These are phyloP conservation scores for Drosophila arizonae DNA, from an alignment of 1,140 invertebrate genomes.

Conservation along the genomic window DNA sequence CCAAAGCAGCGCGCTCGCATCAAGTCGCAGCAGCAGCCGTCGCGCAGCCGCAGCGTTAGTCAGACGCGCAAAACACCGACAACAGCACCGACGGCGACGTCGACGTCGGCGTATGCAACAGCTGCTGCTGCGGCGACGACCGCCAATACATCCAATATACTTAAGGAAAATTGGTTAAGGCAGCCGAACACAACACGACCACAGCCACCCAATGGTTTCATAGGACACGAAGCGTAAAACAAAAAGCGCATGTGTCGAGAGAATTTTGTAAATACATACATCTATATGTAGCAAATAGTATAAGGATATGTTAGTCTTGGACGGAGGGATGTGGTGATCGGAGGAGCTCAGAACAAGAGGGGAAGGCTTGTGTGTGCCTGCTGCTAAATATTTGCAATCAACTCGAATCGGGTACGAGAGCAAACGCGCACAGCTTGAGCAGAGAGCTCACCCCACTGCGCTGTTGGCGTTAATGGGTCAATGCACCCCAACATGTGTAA, in stretches of 20 bases:
- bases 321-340: neutral
- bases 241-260: neutral
- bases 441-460: slow-evolving; percentile 6
- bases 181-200: slow-evolving; percentile 50
- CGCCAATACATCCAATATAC: slow-evolving; percentile 59
- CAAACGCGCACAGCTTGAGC: neutral
- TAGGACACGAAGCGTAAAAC: slow-evolving; percentile 73
- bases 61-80: slow-evolving; percentile 52
- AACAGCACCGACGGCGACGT: slow-evolving; percentile 22
- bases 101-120: neutral
- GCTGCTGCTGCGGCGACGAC: slow-evolving; percentile 18
- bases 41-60: slow-evolving; percentile 61
- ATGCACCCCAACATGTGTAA: slow-evolving; percentile 26
- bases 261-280: slow-evolving; percentile 49
- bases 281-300: slow-evolving; percentile 21
- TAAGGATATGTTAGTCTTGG: slow-evolving; percentile 10
- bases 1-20: slow-evolving; percentile 39
- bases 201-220: slow-evolving; percentile 78
- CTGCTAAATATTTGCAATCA: neutral
- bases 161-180: slow-evolving; percentile 76
- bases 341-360: slow-evolving; percentile 7
- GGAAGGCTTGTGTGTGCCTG: neutral
- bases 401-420: slow-evolving; percentile 6
- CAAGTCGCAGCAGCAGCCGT: slow-evolving; percentile 33
- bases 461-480: neutral